phyloP scores from a whole-genome alignment of 2,888 invertebrate species.

The Limenitis camilla region DNA sequence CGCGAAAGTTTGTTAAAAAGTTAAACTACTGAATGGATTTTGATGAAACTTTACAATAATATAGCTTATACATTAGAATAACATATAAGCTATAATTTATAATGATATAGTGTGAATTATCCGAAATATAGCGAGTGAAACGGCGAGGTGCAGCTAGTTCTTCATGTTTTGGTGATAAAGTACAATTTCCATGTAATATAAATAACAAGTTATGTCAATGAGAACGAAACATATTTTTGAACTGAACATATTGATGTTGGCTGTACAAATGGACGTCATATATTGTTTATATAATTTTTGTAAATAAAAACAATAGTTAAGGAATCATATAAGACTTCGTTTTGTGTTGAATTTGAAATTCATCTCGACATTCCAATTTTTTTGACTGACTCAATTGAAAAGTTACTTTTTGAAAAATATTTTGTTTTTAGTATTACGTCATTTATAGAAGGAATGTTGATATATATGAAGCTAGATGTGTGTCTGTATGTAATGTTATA shows the following conservation, averaged over 20 bases:
- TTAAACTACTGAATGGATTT: too few species aligned
- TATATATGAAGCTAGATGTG: neutral
- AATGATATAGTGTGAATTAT: too few species aligned
- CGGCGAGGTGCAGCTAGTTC: too few species aligned
- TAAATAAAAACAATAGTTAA: neutral
- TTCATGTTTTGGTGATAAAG: neutral
- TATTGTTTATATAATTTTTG: neutral
- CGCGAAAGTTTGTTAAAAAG: too few species aligned
- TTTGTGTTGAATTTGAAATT: neutral
- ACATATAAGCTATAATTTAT: too few species aligned
- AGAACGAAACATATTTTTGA: neutral
- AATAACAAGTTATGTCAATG: neutral
- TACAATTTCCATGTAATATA: neutral
- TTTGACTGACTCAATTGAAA: neutral
- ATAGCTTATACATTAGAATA: too few species aligned
- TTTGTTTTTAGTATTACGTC: too few species aligned
- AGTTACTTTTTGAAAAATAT: neutral
- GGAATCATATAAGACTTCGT: neutral
- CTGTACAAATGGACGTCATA: neutral
- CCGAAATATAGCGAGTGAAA: too few species aligned
- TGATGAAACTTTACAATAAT: too few species aligned
- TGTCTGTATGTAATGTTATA: conserved; percentile 5
- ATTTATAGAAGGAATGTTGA: neutral
- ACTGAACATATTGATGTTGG: neutral
- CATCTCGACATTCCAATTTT: conserved; percentile 1